Conservation (phyloP, 1,140 invertebrate species). For the Gyrodactylus bullatarudis region DNA sequence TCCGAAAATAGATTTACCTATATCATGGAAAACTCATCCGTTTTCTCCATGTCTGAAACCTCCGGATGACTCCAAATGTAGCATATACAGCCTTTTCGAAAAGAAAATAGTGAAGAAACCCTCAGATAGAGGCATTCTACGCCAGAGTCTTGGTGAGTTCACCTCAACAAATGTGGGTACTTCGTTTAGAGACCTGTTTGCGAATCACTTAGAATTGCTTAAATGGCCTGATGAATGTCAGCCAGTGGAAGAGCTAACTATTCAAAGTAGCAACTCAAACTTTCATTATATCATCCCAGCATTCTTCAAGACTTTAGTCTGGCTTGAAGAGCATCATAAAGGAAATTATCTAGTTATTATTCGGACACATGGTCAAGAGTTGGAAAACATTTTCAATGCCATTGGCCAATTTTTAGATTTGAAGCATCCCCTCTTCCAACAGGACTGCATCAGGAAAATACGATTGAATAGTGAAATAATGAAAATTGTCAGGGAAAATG, state of each 20-base stretch:
- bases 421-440: slow-evolving; percentile 13
- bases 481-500: slow-evolving; percentile 4
- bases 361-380: slow-evolving; percentile 16
- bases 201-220: background rate
- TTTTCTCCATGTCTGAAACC: background rate
- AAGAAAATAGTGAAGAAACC: background rate
- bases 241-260: slow-evolving; percentile 12
- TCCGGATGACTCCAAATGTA: background rate
- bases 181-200: background rate
- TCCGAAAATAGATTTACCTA: background rate
- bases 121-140: background rate
- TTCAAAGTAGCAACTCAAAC: slow-evolving; percentile 11
- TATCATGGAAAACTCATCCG: background rate
- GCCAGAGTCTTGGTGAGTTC: background rate
- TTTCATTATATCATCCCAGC: slow-evolving; percentile 18
- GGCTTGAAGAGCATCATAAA: slow-evolving; percentile 12
- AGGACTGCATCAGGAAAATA: background rate
- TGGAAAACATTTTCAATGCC: slow-evolving; percentile 14
- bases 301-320: slow-evolving; percentile 13
- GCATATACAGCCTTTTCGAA: background rate
- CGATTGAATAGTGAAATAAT: background rate
- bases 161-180: background rate
- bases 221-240: background rate
- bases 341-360: slow-evolving; percentile 16
- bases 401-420: slow-evolving; percentile 12